These are phyloP conservation scores for Passer montanus DNA, from an alignment of 2,113 vertebrate genomes.

Conservation along the genomic window DNA sequence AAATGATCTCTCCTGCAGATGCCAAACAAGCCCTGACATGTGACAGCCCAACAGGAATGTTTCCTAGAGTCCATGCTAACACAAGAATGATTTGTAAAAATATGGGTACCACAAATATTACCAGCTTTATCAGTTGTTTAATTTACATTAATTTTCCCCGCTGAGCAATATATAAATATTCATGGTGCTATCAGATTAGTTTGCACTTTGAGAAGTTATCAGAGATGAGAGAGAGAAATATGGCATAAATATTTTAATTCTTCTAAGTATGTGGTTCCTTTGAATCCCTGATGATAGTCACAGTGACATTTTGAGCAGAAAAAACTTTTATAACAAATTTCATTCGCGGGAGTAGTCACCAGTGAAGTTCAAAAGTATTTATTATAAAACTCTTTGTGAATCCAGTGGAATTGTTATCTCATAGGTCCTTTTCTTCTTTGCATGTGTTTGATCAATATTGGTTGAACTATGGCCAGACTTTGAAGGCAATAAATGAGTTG, in stretches of 20 bases:
- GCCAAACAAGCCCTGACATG: background rate
- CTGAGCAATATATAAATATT: constrained; percentile 50
- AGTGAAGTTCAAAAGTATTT: background rate
- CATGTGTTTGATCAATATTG: background rate
- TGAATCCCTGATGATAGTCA: background rate
- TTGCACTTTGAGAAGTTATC: constrained; percentile 15
- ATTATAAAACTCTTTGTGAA: background rate
- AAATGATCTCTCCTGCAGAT: background rate
- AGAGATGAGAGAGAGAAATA: background rate
- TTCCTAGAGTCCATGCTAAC: background rate
- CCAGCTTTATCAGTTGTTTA: background rate
- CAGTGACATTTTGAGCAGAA: background rate
- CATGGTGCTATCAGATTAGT: background rate
- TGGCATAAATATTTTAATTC: constrained; percentile 29
- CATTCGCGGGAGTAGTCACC: background rate
- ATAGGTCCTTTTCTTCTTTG: background rate
- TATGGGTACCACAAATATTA: background rate
- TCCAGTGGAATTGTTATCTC: background rate
- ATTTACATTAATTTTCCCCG: constrained; percentile 19
- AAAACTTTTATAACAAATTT: background rate
- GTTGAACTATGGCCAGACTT: background rate
- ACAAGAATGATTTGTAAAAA: background rate
- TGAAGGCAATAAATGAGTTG: background rate
- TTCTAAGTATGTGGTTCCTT: background rate
- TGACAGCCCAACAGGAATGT: background rate